A percentile compares a stretch with the other conserved stretches of the same genome.
Evolutionary conservation across 35 echinoderm and acorn worm species (phyloP).

Genomic region (Patiria miniata): DNA sequence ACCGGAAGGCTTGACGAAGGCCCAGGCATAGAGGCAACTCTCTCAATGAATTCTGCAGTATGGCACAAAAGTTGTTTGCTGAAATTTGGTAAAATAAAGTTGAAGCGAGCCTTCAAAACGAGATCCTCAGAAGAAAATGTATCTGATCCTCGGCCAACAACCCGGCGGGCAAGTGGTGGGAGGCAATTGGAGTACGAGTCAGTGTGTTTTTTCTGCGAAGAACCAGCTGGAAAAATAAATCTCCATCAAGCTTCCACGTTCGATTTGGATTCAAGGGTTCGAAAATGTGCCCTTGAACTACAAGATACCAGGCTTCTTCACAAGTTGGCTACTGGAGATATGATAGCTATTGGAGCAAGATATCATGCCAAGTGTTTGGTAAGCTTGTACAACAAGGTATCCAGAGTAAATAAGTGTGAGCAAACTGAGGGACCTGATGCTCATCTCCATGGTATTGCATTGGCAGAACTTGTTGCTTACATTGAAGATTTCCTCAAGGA

Average conservation of each 20-base stretch:
- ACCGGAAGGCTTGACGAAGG: slow-evolving; percentile 38
- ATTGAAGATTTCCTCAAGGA: slow-evolving; percentile 51
- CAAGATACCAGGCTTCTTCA: slow-evolving; percentile 14
- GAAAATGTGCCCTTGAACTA: slow-evolving; percentile 30
- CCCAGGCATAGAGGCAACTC: slow-evolving; percentile 49
- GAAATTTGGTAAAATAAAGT: slow-evolving; percentile 16
- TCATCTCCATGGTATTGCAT: slow-evolving; percentile 39
- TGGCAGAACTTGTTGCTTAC: slow-evolving; percentile 56
- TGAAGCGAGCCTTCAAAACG: not conserved
- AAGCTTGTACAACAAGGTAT: slow-evolving; percentile 24
- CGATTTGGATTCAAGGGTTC: slow-evolving; percentile 1
- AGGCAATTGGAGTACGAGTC: not conserved
- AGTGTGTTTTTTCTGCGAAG: not conserved
- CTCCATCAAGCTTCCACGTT: slow-evolving; percentile 30
- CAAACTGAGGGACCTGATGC: not conserved
- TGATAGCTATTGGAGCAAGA: slow-evolving; percentile 46
- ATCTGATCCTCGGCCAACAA: not conserved
- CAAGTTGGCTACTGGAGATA: slow-evolving; percentile 31
- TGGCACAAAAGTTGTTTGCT: slow-evolving; percentile 49
- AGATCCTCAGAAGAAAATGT: not conserved
- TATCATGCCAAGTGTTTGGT: slow-evolving; percentile 45
- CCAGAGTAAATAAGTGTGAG: not conserved
- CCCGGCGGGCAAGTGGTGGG: not conserved
- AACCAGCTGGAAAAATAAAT: not conserved
- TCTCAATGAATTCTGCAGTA: slow-evolving; percentile 35